These are phyloP conservation scores for Pocota personata DNA, from an alignment of 2,888 invertebrate species.

Conservation along the genomic window DNA sequence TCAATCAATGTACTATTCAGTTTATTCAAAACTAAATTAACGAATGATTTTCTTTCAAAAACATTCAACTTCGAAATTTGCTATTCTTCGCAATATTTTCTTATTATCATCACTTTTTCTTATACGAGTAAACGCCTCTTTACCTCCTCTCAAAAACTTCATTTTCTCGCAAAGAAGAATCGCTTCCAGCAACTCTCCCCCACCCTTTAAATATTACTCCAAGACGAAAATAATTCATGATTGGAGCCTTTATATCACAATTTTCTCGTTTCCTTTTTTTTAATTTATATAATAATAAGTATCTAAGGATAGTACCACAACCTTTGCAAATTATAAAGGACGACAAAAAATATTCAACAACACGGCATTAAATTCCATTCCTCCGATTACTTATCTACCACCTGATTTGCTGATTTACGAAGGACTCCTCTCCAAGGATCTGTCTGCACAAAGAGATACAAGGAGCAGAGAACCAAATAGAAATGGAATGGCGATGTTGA, in stretches of 20 bases:
- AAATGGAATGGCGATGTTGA: constrained; percentile 36
- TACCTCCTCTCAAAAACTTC: not conserved
- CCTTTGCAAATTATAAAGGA: constrained; percentile 47
- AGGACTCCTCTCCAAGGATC: constrained; percentile 54
- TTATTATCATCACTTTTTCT: constrained; percentile 12
- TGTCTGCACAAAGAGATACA: constrained; percentile 40
- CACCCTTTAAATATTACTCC: not conserved
- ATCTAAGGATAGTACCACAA: constrained; percentile 50
- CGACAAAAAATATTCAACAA: constrained; percentile 16
- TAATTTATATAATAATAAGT: constrained; percentile 53
- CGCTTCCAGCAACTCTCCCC: constrained; percentile 1
- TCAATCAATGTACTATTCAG: constrained; percentile 33
- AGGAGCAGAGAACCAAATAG: constrained; percentile 24
- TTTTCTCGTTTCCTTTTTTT: constrained; percentile 58
- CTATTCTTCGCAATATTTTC: constrained; percentile 11
- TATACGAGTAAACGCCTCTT: not conserved
- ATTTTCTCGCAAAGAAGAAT: constrained; percentile 18
- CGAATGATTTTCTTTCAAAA: constrained; percentile 32
- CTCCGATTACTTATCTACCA: constrained; percentile 42
- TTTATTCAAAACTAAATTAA: constrained; percentile 25
- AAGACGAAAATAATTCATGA: constrained; percentile 68
- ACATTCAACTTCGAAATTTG: constrained; percentile 15
- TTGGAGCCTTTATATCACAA: constrained; percentile 59
- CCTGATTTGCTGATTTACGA: constrained; percentile 71
- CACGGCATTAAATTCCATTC: not conserved